Conservation (phyloP, 1,140 invertebrate genomes). For the Paramacrobiotus metropolitanus region DNA sequence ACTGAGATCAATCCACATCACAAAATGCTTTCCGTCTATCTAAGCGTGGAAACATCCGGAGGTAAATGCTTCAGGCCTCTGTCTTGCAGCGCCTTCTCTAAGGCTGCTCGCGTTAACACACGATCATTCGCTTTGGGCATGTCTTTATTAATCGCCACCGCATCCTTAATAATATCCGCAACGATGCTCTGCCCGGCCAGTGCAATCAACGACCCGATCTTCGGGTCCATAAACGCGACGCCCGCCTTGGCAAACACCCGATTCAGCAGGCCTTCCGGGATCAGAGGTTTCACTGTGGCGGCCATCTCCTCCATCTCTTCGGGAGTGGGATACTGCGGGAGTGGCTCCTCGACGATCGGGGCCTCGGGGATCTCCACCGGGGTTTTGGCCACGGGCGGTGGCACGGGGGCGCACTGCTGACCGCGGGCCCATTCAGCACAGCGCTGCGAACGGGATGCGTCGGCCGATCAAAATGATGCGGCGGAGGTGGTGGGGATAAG, state of each 20-base stretch:
- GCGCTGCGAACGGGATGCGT: not conserved
- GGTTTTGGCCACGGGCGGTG: not conserved
- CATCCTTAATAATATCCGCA: not conserved
- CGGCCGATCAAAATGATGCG: too few relatives aligned
- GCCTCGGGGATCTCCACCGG: not conserved
- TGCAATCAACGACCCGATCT: not conserved
- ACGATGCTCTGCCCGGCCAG: not conserved
- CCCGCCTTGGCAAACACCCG: not conserved
- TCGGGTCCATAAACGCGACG: not conserved
- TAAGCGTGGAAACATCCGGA: too few relatives aligned
- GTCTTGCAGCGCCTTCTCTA: not conserved
- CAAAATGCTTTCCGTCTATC: too few relatives aligned
- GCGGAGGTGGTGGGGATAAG: not conserved
- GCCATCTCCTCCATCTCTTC: not conserved
- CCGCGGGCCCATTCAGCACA: not conserved
- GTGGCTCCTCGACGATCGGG: not conserved
- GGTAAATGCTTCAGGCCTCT: not conserved
- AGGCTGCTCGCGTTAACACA: not conserved
- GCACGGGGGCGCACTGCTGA: not conserved
- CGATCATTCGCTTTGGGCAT: not conserved
- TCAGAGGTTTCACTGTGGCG: not conserved
- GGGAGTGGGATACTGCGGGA: not conserved
- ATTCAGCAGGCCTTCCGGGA: not conserved
- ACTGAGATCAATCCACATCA: too few relatives aligned
- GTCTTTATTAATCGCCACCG: not conserved